Conservation (phyloP, 2,113 vertebrate species). For the Cryptotis parvus region DNA sequence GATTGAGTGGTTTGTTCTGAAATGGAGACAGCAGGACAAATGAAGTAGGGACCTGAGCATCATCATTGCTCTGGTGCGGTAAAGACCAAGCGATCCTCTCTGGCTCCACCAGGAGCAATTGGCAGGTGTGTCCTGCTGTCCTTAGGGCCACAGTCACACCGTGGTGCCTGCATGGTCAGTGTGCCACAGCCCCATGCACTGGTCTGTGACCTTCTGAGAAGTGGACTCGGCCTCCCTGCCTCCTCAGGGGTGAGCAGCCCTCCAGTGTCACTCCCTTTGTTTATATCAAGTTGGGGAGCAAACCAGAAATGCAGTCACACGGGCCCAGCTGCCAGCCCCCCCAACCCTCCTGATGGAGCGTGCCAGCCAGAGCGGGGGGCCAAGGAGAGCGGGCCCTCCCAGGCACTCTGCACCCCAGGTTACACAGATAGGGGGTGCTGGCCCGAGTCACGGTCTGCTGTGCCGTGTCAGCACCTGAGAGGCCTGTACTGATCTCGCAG, state of each 20-base stretch:
- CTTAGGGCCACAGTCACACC: too few relatives aligned
- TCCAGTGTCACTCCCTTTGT: not conserved
- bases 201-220: not conserved
- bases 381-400: not conserved
- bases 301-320: not conserved
- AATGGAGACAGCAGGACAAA: too few relatives aligned
- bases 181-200: not conserved
- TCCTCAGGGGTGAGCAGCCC: not conserved
- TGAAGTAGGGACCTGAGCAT: not conserved
- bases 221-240: not conserved
- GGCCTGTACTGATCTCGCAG: too few relatives aligned
- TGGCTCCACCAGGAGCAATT: not conserved
- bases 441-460: not conserved
- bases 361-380: not conserved
- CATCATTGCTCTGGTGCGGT: not conserved
- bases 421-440: too few relatives aligned
- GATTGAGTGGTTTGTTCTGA: too few relatives aligned
- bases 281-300: not conserved
- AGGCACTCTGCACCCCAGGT: too few relatives aligned
- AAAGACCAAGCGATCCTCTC: not conserved
- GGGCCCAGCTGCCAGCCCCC: not conserved
- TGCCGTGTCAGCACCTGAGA: fast-evolving
- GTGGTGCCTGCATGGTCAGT: not conserved
- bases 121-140: too few relatives aligned
- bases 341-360: not conserved